Base-by-base conservation (phyloP, 2,888 invertebrate species). In the Rhingia campestris region DNA sequence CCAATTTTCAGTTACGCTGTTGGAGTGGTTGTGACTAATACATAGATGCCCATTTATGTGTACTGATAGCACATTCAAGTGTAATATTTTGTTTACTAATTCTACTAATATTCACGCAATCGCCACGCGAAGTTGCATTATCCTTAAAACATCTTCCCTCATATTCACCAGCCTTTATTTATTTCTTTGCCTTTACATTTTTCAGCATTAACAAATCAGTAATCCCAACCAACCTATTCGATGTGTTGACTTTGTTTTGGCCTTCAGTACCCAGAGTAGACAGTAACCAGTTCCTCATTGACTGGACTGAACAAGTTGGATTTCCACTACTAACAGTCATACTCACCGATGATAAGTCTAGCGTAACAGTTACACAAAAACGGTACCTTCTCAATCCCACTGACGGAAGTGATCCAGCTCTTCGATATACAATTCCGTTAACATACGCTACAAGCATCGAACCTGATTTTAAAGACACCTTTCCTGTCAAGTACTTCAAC, bases 221-320 rank as follows among this genome's bases (percentile, higher is more conserved):
- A 0, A 86, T 87, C 0, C 94, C 95, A 0, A 88, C 90, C 1
- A 88, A 93, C 64, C 90, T 95, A 1, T 93, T 94, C 86, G 84
- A 89, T 64, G 88, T 91, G 10, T 91, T 94, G 0, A 90, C 92
- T 84, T 9, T 51, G 0, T 59, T 88, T 49, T 88, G 89, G 76
- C 92, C 90, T 0, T 88, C n/a, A 0, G 4, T 89, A 0, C 86
- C 85, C 0, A 32, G 73, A 0, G 90, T 92, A 0, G 87, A 92
- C 30, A 82, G 89, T 32, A 72, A 86, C 41, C 54, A 86, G 10
- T 88, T 91, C 14, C 87, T 91, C n/a, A 91, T 91, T 81, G 94
- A 94, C 4, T 96, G 95, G 95, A 94, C 95, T 9, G 92, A 92
- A 53, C 93, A 95, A 87, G 90, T 93, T 6, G 95, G 95, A 0